Base-by-base conservation (phyloP, 1,140 invertebrate genomes). In the Scaptomyza montana region DNA sequence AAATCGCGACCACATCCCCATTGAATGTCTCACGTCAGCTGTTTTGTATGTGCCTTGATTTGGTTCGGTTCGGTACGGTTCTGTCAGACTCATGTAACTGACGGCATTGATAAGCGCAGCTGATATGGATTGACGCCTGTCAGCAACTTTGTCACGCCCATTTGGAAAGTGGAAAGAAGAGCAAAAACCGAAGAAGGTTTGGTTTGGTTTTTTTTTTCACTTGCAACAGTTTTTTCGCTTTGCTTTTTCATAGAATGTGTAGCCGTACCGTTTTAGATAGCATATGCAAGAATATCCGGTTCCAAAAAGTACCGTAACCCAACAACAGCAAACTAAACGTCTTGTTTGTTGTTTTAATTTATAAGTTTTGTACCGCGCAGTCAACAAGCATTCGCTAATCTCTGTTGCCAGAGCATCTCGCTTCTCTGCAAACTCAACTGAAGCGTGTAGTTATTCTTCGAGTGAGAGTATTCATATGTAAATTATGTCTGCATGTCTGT, bases 321-420 rank as follows among this genome's bases (percentile, higher is more conserved):
- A 25, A 25, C 21, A 25, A 25, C 21, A 36, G 33, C 33, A 36
- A 36, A 36, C 33, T 36, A 36, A 9, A 9, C 33, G 33, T 9
- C 7, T 36, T 36, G 16, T 25, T 50, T 36, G 56, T 65, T 57
- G 25, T 71, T 71, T 51, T 36, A 55, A 12, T 47, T 45, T 59
- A 13, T 51, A 47, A 1, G 7, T 36, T 46, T 53, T 50, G 70
- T 16, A 36, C 2, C 21, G 21, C 13, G 51, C 30, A 21, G 10
- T 41, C 2, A 36, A 46, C 50, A 71, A 47, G 74, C 71, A 66
- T 71, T 72, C 64, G 59, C 70, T 68, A 75, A 80, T 74, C 78
- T 76, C 61, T 47, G 70, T 51, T 59, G 60, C 36, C 63, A 66
- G 62, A 45, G 59, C 39, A 62, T 13, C 36, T 64, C 33, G 66